Evolutionary conservation across 2,113 vertebrate genomes (phyloP).

Genomic region (Edolisoma coerulescens): DNA sequence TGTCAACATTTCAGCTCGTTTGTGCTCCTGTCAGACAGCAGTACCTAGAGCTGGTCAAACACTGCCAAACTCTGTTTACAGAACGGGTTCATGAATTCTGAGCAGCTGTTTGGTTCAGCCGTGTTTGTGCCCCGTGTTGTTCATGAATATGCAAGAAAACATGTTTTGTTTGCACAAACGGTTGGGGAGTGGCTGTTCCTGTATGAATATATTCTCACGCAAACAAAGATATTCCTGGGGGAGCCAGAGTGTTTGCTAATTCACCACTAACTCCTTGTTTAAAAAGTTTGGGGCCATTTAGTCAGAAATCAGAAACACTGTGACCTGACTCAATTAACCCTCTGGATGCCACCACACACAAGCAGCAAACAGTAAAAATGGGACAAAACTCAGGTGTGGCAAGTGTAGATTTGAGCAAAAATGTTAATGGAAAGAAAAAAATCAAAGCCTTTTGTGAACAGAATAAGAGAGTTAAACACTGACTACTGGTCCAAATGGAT

Average conservation of each 20-base stretch:
- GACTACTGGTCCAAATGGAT: neutral
- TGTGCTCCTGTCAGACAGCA: neutral
- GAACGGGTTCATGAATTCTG: neutral
- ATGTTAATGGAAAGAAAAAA: neutral
- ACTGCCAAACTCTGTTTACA: neutral
- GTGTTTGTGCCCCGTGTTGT: neutral
- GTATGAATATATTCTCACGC: neutral
- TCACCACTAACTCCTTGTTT: neutral
- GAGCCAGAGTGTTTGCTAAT: neutral
- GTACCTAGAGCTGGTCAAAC: slow-evolving; percentile 2
- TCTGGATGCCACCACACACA: neutral
- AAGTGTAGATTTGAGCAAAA: neutral
- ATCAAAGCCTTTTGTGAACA: neutral
- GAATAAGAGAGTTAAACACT: neutral
- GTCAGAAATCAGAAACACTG: neutral
- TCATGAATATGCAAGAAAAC: slow-evolving; percentile 57
- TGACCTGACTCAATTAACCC: neutral
- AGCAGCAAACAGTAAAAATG: neutral
- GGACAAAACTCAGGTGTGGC: neutral
- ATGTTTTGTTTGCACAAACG: slow-evolving; percentile 45
- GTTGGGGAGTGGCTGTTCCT: slow-evolving; percentile 22
- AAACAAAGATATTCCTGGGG: slow-evolving; percentile 27
- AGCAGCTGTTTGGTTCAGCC: slow-evolving; percentile 47
- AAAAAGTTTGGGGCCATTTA: neutral
- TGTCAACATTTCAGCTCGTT: neutral